phyloP scores from a whole-genome alignment of 2,113 vertebrate species.

The Synodontis membranacea region DNA sequence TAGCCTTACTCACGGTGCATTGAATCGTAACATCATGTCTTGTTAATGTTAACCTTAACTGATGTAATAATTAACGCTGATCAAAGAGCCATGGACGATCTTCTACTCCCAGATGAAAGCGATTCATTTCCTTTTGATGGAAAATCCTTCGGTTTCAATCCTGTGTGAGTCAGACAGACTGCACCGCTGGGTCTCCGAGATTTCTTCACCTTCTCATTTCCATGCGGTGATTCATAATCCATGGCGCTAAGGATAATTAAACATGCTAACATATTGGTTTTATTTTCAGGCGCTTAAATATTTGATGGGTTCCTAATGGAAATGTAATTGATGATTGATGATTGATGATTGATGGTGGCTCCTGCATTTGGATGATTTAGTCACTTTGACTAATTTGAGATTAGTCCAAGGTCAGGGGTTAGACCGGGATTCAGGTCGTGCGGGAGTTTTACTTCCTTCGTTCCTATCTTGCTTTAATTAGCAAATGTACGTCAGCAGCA shows the following conservation, averaged over 20 bases:
- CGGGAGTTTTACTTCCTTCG: neutral
- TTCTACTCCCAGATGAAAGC: neutral
- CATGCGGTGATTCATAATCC: slow-evolving; percentile 26
- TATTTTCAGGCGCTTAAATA: neutral
- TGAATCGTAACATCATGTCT: neutral
- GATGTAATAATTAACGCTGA: neutral
- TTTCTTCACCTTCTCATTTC: slow-evolving; percentile 9
- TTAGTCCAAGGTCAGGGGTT: neutral
- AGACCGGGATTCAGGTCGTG: neutral
- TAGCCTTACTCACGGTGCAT: neutral
- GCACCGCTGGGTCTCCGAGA: neutral
- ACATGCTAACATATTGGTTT: slow-evolving; percentile 9
- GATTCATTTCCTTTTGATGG: neutral
- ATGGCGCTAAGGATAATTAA: neutral
- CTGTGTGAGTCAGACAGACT: neutral
- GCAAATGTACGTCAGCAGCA: neutral
- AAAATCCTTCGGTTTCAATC: neutral
- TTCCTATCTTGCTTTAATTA: neutral
- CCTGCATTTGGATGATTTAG: neutral
- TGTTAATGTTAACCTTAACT: neutral
- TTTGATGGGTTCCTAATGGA: slow-evolving; percentile 33
- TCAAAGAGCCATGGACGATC: neutral
- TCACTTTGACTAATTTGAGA: neutral
- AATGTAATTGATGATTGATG: neutral
- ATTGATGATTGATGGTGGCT: slow-evolving; percentile 19